These are phyloP conservation scores for Leptinotarsa lineolata DNA, from an alignment of 1,140 invertebrate species.

Conservation along the genomic window DNA sequence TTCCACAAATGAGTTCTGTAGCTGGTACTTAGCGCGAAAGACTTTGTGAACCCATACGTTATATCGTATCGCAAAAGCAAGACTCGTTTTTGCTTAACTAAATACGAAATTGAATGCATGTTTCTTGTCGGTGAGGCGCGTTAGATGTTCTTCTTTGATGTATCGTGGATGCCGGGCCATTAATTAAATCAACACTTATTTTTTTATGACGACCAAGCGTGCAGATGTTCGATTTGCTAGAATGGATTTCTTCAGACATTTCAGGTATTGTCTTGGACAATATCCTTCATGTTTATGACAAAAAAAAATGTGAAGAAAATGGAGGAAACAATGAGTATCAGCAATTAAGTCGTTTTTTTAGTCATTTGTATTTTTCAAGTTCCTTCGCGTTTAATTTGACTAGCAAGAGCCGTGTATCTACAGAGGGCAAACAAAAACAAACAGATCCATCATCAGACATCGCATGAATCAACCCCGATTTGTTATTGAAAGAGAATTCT, in stretches of 20 bases:
- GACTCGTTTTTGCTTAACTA: conserved; percentile 1
- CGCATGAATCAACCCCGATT: too few species aligned
- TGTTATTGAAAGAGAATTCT: too few species aligned
- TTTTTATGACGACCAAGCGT: neutral
- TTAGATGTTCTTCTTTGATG: neutral
- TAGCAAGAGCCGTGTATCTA: too few species aligned
- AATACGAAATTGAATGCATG: conserved; percentile 5
- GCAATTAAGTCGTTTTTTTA: too few species aligned
- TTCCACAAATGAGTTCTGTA: conserved; percentile 3
- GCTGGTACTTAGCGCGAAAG: neutral
- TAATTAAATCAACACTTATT: conserved; percentile 6
- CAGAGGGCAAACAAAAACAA: too few species aligned
- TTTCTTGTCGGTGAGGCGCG: neutral
- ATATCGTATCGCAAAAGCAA: neutral
- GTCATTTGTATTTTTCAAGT: too few species aligned
- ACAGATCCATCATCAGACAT: too few species aligned
- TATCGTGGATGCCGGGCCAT: conserved; percentile 4
- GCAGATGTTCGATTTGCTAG: neutral
- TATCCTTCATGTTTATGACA: too few species aligned
- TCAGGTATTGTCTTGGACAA: too few species aligned
- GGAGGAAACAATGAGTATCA: too few species aligned
- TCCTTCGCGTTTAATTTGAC: too few species aligned
- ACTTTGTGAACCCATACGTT: conserved; percentile 2
- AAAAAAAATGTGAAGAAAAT: too few species aligned
- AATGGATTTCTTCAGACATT: neutral